phyloP scores from a whole-genome alignment of 2,797 vertebrate species.

The Lycodopsis pacificus region DNA sequence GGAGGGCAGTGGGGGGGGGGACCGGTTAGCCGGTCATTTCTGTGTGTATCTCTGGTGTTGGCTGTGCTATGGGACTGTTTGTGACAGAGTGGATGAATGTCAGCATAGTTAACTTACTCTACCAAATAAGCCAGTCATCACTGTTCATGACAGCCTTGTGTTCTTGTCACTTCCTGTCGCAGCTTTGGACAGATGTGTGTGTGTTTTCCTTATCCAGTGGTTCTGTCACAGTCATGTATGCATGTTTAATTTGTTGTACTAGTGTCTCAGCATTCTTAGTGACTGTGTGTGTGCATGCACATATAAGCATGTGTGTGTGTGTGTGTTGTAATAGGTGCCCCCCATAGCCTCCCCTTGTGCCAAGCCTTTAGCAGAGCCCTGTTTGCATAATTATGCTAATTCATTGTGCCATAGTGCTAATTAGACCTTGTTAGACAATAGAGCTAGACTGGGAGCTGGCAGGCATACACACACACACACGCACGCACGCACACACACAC shows the following conservation, averaged over 20 bases:
- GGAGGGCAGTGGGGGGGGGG: slow-evolving; percentile 9
- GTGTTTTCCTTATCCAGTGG: slow-evolving; percentile 24
- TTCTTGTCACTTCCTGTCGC: slow-evolving; percentile 28
- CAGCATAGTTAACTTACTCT: neutral
- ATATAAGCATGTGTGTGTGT: slow-evolving; percentile 15
- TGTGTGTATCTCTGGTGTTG: slow-evolving; percentile 37
- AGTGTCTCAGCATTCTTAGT: slow-evolving; percentile 41
- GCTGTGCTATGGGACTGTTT: slow-evolving; percentile 29
- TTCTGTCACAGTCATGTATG: slow-evolving; percentile 33
- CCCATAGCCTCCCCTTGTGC: slow-evolving; percentile 76
- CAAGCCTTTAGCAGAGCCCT: slow-evolving; percentile 78
- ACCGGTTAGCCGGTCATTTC: slow-evolving; percentile 32
- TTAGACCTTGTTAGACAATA: slow-evolving; percentile 87
- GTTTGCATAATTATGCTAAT: slow-evolving; percentile 89
- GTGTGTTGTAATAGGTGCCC: slow-evolving; percentile 77
- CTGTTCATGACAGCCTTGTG: neutral
- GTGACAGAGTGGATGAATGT: slow-evolving; percentile 22
- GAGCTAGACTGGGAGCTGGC: slow-evolving; percentile 77
- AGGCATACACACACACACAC: slow-evolving; percentile 62
- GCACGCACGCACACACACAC: too few species aligned
- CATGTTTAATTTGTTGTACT: slow-evolving; percentile 43
- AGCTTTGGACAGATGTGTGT: slow-evolving; percentile 23
- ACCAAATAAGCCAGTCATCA: slow-evolving; percentile 21
- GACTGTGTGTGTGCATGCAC: slow-evolving; percentile 11
- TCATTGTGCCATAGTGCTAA: slow-evolving; percentile 84